These are phyloP conservation scores for Ispidina picta DNA, from an alignment of 2,797 vertebrate species.

Conservation along the genomic window DNA sequence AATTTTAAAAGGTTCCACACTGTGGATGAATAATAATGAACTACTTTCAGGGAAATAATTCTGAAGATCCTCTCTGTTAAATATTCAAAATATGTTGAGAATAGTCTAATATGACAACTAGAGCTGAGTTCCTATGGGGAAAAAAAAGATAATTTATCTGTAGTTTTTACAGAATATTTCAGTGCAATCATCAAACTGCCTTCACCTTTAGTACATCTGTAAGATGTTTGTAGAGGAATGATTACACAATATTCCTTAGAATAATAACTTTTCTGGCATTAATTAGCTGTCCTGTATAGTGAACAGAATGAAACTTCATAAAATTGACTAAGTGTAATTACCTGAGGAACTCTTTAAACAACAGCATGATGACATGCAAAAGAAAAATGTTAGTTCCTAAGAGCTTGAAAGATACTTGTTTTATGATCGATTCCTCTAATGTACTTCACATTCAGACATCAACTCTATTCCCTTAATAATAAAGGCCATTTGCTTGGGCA, in stretches of 20 bases:
- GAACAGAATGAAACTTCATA: constrained; percentile 52
- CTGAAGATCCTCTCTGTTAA: constrained; percentile 59
- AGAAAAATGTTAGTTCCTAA: constrained; percentile 46
- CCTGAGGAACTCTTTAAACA: constrained; percentile 65
- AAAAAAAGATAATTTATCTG: not conserved
- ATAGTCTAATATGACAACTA: constrained; percentile 36
- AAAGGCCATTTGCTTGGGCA: constrained; percentile 51
- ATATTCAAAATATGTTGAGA: constrained; percentile 25
- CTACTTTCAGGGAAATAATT: constrained; percentile 39
- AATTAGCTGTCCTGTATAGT: constrained; percentile 73
- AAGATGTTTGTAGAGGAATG: constrained; percentile 34
- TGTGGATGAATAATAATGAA: not conserved
- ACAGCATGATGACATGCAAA: constrained; percentile 66
- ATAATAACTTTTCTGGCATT: constrained; percentile 53
- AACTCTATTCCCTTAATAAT: constrained; percentile 54
- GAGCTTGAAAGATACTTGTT: constrained; percentile 57
- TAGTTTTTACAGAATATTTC: constrained; percentile 48
- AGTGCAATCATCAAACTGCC: constrained; percentile 54
- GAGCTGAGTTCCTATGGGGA: constrained; percentile 18
- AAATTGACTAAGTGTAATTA: constrained; percentile 58
- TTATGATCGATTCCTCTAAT: constrained; percentile 44
- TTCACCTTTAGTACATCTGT: constrained; percentile 34
- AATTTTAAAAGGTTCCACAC: constrained; percentile 64
- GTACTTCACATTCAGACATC: constrained; percentile 22
- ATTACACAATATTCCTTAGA: constrained; percentile 46